Evolutionary conservation across 2,888 invertebrate genomes (phyloP), one percentile per base, ranked within the genome.

Genomic region (Pachydiplax longipennis): DNA sequence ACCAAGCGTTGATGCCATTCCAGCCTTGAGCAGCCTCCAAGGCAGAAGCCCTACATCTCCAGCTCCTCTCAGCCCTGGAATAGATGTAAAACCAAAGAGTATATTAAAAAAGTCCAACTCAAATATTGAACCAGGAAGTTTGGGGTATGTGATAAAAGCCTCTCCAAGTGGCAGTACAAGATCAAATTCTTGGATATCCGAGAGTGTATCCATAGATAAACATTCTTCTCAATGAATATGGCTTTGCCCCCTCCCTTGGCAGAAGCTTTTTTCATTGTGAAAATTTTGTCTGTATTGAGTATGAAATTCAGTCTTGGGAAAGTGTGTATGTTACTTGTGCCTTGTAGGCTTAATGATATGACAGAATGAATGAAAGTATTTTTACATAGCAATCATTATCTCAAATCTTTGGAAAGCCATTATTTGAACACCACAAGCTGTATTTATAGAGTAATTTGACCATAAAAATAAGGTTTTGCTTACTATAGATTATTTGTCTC

Each of bases 91-190:
- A 91, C 93, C 92, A 25, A 93, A 93, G 91, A 92, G 93, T 91
- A 93, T 93, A 91, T 91, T 93, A 82, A 93, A 93, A 92, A 93
- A 93, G 91, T 93, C 92, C 61, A 92, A 92, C 91, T 93, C 93
- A 10, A 93, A 92, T 91, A 92, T 92, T 37, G 93, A 93, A 90
- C 92, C 92, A 83, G 91, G 91, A 53, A 91, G 91, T 87, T 53
- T 91, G 58, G 91, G 91, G 90, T 91, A 91, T 82, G 91, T 81
- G 61, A 61, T 87, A 18, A 91, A 91, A 91, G 90, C 91, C 13
- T 92, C 92, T 15, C 91, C 92, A 35, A 92, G 91, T 44, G 92
- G 91, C 80, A 92, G 91, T 90, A 91, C 91, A 48, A 90, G 92
- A 80, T 92, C 92, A 15, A 92, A 92, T 90, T 92, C 92, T 37